Conservation (phyloP, 2,113 vertebrate species). For the Centropristis striata region DNA sequence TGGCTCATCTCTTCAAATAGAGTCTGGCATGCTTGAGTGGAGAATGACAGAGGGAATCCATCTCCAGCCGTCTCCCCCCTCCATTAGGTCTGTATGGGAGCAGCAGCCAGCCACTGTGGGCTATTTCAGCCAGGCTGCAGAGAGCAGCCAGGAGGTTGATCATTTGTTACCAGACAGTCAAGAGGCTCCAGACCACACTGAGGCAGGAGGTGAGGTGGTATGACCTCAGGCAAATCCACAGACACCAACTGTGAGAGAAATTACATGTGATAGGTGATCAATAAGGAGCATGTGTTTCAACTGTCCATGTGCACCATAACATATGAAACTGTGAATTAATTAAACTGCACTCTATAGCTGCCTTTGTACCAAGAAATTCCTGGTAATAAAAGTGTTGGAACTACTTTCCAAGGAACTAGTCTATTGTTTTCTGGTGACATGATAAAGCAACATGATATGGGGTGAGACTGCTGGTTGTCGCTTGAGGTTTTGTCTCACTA, state of each 20-base stretch:
- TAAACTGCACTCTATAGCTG: not conserved
- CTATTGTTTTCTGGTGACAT: too few species aligned
- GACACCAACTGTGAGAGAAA: slow-evolving; percentile 57
- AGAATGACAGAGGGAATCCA: slow-evolving; percentile 78
- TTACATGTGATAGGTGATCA: slow-evolving; percentile 59
- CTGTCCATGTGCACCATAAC: not conserved
- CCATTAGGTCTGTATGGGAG: slow-evolving; percentile 59
- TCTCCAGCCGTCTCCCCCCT: slow-evolving; percentile 61
- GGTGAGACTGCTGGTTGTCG: too few species aligned
- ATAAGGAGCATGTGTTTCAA: slow-evolving; percentile 32
- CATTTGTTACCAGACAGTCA: slow-evolving; percentile 72
- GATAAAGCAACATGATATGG: too few species aligned
- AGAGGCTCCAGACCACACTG: slow-evolving; percentile 52
- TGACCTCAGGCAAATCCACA: slow-evolving; percentile 64
- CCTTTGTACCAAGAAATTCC: not conserved
- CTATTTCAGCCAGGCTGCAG: slow-evolving; percentile 60
- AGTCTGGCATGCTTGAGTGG: slow-evolving; percentile 71
- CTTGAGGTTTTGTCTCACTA: too few species aligned
- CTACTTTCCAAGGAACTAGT: too few species aligned
- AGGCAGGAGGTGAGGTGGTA: slow-evolving; percentile 48
- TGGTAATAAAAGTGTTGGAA: too few species aligned
- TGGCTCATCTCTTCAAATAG: slow-evolving; percentile 76
- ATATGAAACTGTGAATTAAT: slow-evolving; percentile 7
- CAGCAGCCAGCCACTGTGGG: slow-evolving; percentile 57
- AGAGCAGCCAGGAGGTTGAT: slow-evolving; percentile 58